phyloP scores from a whole-genome alignment of 2,113 vertebrate species.

The Phyllostomus discolor region DNA sequence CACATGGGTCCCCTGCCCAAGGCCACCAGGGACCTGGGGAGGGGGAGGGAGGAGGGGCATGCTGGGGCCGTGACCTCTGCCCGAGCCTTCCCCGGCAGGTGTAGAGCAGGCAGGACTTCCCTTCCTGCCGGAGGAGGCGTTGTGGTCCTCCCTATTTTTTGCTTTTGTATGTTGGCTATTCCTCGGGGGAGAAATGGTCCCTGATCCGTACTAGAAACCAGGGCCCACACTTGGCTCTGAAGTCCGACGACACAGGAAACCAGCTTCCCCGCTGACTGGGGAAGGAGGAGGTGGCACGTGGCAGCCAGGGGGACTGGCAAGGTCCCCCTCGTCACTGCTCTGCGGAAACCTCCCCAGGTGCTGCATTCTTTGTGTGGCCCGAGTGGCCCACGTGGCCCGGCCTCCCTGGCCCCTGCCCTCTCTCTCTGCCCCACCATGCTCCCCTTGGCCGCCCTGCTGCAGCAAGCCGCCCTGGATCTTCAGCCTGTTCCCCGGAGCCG shows the following conservation, averaged over 20 bases:
- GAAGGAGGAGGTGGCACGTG: neutral
- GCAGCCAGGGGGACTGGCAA: neutral
- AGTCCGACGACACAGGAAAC: neutral
- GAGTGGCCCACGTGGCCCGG: neutral
- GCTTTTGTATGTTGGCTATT: neutral
- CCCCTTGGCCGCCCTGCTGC: neutral
- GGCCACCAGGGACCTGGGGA: neutral
- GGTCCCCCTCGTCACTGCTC: neutral
- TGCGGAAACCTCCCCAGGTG: neutral
- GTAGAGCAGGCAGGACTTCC: no score
- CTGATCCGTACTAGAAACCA: neutral
- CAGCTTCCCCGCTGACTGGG: neutral
- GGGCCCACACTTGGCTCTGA: neutral
- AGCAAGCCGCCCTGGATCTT: neutral
- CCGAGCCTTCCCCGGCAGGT: neutral
- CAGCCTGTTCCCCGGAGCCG: neutral
- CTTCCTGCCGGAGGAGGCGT: neutral
- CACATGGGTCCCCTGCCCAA: neutral
- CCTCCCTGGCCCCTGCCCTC: no score
- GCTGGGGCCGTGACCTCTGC: no score
- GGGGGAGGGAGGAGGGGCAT: neutral
- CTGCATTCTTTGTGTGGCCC: neutral
- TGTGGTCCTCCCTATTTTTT: neutral
- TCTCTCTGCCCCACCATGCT: rapidly evolving
- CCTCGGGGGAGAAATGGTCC: neutral